Evolutionary conservation across 37 sponge, comb jelly and placozoan species (phyloP).

Genomic region (Chondrilla cf. caribensis): DNA sequence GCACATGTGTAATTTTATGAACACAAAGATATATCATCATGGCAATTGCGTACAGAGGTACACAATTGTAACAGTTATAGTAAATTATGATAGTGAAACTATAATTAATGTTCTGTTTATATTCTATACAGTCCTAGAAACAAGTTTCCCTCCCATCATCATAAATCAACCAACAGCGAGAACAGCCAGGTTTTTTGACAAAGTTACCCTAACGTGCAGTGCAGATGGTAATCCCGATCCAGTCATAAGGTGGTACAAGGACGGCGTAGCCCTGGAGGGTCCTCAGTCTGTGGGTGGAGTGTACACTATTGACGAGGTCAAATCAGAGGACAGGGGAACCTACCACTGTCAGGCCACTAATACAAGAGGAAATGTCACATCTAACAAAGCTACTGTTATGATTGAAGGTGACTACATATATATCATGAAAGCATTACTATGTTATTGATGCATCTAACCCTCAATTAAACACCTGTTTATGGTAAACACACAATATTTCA

Average conservation of each 20-base stretch:
- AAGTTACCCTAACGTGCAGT: not conserved
- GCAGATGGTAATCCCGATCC: not conserved
- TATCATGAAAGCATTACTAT: no score
- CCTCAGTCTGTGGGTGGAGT: not conserved
- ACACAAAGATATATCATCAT: no score
- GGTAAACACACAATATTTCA: no score
- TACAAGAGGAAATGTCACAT: not conserved
- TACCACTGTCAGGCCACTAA: constrained; percentile 2
- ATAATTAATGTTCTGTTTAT: no score
- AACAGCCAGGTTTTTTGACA: not conserved
- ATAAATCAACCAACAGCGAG: not conserved
- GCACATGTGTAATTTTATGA: no score
- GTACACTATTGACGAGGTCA: not conserved
- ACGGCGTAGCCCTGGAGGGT: not conserved
- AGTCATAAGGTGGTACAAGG: constrained; percentile 12
- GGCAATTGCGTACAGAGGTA: no score
- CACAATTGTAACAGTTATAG: not conserved
- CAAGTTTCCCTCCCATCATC: not conserved
- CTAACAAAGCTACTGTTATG: not conserved
- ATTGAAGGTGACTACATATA: no score
- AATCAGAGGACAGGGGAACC: constrained; percentile 6
- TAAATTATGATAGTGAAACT: no score
- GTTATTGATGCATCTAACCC: no score
- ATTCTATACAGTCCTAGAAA: not conserved
- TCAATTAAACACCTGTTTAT: no score